Conservation (phyloP, 1,140 invertebrate genomes). For the Drosophila mayri region DNA sequence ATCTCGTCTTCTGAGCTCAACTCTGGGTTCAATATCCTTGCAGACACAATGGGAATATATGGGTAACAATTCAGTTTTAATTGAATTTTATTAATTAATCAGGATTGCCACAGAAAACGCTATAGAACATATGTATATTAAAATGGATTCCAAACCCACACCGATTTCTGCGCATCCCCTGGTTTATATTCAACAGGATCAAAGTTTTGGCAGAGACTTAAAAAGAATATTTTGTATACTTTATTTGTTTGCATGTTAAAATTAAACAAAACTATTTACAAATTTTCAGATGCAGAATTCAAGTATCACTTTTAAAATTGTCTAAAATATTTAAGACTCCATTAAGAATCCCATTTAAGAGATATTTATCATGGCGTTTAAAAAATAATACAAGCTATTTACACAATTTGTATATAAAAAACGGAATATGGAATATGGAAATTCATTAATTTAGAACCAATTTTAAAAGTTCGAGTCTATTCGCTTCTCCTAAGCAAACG, state of each 20-base stretch:
- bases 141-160: not conserved
- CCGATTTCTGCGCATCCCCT: not conserved
- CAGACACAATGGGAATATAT: slow-evolving; percentile 6
- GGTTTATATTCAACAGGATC: not conserved
- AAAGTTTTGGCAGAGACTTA: not conserved
- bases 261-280: slow-evolving; percentile 5
- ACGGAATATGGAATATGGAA: not conserved
- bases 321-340: not conserved
- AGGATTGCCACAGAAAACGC: not conserved
- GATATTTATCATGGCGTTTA: not conserved
- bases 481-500: slow-evolving; percentile 12
- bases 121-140: not conserved
- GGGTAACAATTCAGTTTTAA: not conserved
- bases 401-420: slow-evolving; percentile 3
- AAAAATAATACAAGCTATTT: slow-evolving; percentile 18
- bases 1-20: slow-evolving; percentile 8
- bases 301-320: not conserved
- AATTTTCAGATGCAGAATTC: slow-evolving; percentile 4
- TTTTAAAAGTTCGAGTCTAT: slow-evolving; percentile 21
- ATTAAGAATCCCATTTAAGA: not conserved
- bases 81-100: not conserved
- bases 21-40: slow-evolving; percentile 19
- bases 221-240: not conserved
- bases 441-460: not conserved
- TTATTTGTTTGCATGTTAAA: not conserved